These are phyloP conservation scores for Aleiodes leptofemur DNA, from an alignment of 2,888 invertebrate genomes.

Conservation along the genomic window DNA sequence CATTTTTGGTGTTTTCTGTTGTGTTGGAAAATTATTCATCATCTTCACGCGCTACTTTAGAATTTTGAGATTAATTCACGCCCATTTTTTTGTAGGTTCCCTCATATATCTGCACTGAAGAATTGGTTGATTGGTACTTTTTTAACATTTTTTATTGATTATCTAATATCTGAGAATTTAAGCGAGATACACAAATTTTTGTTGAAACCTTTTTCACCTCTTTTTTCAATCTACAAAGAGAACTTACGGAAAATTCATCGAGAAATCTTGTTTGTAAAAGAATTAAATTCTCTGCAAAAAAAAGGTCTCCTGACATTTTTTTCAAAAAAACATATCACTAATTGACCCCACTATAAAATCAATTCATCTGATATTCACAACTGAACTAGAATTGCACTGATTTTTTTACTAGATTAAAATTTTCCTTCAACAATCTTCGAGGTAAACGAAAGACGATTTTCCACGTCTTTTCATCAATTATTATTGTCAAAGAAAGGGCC, in stretches of 20 bases:
- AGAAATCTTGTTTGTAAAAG: too few species aligned
- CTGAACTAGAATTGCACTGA: conserved; percentile 2
- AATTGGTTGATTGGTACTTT: neutral
- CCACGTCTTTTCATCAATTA: conserved; percentile 33
- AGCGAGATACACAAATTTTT: too few species aligned
- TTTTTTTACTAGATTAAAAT: conserved; percentile 29
- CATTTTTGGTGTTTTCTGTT: neutral
- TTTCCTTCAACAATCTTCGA: conserved; percentile 30
- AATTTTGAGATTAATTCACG: neutral
- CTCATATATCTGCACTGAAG: too few species aligned
- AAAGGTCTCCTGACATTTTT: neutral
- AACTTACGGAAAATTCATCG: too few species aligned
- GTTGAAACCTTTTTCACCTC: too few species aligned
- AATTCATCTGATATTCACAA: too few species aligned
- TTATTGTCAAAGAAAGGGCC: conserved; percentile 57
- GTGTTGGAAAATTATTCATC: neutral
- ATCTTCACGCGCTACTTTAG: neutral
- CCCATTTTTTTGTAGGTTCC: neutral
- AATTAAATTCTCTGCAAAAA: too few species aligned
- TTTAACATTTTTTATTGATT: neutral
- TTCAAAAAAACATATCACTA: neutral
- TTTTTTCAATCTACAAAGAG: too few species aligned
- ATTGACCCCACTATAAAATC: too few species aligned
- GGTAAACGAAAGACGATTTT: conserved; percentile 34
- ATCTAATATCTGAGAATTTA: too few species aligned